These are phyloP conservation scores for Ptychochromis oligacanthus DNA, from an alignment of 2,113 vertebrate species.

Conservation along the genomic window DNA sequence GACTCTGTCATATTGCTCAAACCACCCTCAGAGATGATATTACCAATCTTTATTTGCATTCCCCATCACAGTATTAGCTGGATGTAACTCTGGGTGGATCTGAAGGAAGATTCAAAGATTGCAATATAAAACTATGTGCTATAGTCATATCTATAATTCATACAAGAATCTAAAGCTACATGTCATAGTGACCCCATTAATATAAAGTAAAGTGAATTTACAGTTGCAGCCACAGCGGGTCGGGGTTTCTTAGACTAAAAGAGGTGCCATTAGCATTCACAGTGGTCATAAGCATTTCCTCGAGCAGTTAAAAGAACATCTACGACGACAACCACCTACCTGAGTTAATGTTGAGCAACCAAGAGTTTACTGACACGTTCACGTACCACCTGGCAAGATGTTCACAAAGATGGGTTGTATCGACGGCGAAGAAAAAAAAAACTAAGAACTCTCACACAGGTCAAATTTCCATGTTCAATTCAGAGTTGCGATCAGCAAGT, in stretches of 20 bases:
- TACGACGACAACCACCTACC: neutral
- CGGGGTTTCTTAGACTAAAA: neutral
- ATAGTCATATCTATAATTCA: no score
- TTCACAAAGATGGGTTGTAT: neutral
- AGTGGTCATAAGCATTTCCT: neutral
- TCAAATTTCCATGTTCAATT: neutral
- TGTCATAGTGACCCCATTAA: neutral
- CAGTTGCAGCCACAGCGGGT: neutral
- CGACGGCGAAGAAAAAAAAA: neutral
- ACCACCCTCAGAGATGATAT: no score
- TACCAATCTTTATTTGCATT: no score
- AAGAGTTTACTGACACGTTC: conserved; percentile 1
- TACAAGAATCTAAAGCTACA: neutral
- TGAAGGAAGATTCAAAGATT: no score
- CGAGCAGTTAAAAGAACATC: neutral
- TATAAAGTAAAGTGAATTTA: neutral
- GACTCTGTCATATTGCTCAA: no score
- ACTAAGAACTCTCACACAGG: neutral
- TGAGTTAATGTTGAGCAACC: neutral
- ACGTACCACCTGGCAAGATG: neutral
- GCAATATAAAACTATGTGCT: no score
- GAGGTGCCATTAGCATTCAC: neutral
- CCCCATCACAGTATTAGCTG: no score
- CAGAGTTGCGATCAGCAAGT: neutral
- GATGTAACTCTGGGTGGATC: no score